Percentiles rank a stretch among this genome's conserved stretches.
phyloP scores from a whole-genome alignment of 2,888 invertebrate genomes.

The Zhuqinia jingwanae region DNA sequence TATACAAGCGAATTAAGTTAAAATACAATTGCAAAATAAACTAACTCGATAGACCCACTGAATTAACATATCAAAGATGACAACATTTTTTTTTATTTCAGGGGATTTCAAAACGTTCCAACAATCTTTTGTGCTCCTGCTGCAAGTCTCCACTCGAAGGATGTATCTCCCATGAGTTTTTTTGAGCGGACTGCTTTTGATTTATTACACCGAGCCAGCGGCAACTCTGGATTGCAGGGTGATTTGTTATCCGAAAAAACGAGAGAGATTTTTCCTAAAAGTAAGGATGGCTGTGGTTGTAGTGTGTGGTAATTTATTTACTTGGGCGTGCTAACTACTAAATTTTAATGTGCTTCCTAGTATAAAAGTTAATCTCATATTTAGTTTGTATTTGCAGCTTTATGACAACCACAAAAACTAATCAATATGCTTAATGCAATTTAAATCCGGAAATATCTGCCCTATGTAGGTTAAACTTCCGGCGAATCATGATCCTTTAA shows the following conservation, averaged over 20 bases:
- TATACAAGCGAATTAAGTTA: no score
- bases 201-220: constrained; percentile 36
- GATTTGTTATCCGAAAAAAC: constrained; percentile 4
- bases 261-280: constrained; percentile 38
- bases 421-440: no score
- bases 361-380: no score
- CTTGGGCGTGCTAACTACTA: no score
- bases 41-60: no score
- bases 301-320: neutral
- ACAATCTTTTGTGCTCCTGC: constrained; percentile 31
- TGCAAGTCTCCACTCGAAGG: constrained; percentile 26
- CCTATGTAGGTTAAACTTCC: no score
- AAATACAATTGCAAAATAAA: no score
- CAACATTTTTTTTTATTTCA: neutral
- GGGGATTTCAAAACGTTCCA: constrained; percentile 25
- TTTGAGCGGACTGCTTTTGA: constrained; percentile 45
- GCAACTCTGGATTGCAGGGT: constrained; percentile 8
- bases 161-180: constrained; percentile 1
- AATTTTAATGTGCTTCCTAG: neutral
- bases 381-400: neutral
- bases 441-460: no score
- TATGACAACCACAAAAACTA: neutral
- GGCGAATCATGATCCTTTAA: no score
- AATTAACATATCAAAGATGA: no score
- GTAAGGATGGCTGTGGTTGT: constrained; percentile 11